These are phyloP conservation scores for Macrotus californicus DNA, from an alignment of 2,113 vertebrate genomes.

Conservation along the genomic window DNA sequence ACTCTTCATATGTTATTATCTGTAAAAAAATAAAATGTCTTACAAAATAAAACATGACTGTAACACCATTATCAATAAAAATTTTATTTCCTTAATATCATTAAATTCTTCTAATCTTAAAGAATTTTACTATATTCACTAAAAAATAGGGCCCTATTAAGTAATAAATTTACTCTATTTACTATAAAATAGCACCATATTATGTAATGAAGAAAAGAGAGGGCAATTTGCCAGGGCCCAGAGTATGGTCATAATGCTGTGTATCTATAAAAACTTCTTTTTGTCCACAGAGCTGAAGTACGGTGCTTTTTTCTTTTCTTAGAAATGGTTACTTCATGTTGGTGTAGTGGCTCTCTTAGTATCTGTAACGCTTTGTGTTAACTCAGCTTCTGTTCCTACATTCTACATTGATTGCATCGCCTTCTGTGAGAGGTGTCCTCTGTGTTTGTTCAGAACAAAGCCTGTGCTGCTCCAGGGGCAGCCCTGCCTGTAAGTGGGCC, in stretches of 20 bases:
- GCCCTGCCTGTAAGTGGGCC: background rate
- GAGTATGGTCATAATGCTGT: background rate
- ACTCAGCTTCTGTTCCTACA: background rate
- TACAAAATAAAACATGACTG: background rate
- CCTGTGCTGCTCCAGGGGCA: background rate
- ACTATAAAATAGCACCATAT: background rate
- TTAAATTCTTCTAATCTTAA: background rate
- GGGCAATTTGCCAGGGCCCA: background rate
- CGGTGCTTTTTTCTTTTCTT: background rate
- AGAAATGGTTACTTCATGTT: background rate
- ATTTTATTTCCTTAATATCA: background rate
- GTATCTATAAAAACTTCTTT: background rate
- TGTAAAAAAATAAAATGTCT: constrained; percentile 9
- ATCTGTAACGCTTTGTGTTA: background rate
- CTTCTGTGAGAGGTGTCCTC: background rate
- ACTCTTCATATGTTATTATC: background rate
- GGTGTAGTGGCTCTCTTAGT: background rate
- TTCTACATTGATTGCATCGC: background rate
- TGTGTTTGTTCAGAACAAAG: background rate
- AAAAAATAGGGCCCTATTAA: background rate
- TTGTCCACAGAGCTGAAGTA: background rate
- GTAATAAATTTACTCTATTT: background rate
- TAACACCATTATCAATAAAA: background rate
- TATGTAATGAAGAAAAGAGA: background rate
- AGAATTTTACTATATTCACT: background rate